Evolutionary conservation across 2,797 vertebrate genomes (phyloP), one percentile per base, ranked within the genome.

Genomic region (Synanceia verrucosa): DNA sequence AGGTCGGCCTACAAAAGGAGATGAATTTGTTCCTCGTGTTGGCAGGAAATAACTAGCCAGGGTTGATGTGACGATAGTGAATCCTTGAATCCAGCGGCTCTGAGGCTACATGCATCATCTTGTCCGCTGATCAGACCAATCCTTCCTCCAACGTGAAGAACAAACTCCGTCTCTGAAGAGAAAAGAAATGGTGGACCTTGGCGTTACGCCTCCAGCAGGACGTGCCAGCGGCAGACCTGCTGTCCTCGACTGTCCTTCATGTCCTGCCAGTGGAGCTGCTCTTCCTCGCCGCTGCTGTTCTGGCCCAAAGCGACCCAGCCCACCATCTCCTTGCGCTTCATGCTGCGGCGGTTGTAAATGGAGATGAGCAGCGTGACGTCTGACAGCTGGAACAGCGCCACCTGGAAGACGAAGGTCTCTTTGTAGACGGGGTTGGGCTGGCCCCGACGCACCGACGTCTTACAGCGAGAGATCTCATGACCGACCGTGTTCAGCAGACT

Each of bases 301-400:
- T 96, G 96, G 9, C 98, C 98, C 93, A 99, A 80, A 2, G 97
- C 94, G 46, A 98, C 86, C 97, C 97, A 99, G 69, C 98, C 98
- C 14, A 99, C 93, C 97, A 98, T 98, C 94, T 98, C 97, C 81
- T 98, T 99, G 78, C 97, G 95, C 88, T 98, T 99, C 96, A 99
- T 96, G 89, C 95, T 95, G 71, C 97, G 95, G 4, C 96, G 95
- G 89, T 93, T 97, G 90, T 96, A 98, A 77, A 99, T 77, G 63
- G 97, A 97, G 83, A 97, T 93, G 92, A 98, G 96, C 59, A 99
- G 87, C 0, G 96, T 99, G 85, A 99, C 97, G 0, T 99, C 97
- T 0, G 96, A 97, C 64, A 99, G 96, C 94, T 99, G 98, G 92
- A 99, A 98, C 43, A 99, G 94, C 23, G 97, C 96, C 67, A 99